Evolutionary conservation across 2,888 invertebrate species (phyloP), one percentile per base, ranked within the genome.

Genomic region (Drosophila melanosoma): DNA sequence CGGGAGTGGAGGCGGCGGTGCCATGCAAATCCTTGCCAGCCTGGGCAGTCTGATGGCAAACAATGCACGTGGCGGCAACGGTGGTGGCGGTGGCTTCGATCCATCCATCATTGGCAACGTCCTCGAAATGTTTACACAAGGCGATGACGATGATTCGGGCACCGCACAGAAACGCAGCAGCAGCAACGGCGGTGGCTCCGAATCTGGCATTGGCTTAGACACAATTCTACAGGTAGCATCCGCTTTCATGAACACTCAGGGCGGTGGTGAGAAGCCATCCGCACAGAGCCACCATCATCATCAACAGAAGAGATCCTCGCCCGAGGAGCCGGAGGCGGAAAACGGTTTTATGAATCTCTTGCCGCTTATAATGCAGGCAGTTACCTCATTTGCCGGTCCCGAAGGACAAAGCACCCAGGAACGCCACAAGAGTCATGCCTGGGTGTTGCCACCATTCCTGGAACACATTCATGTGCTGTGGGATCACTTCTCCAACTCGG

Each of bases 401-500:
- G 95, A 96, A 79, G 94, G 95, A 0, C 92, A 94, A 59, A 94
- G 94, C 71, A 94, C 95, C 0, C 94, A 95, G 38, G 94, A 95
- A 26, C 94, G 94, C 0, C 96, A 96, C 85, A 95, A 95, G 62
- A 95, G 94, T 49, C 97, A 97, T 81, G 95, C 96, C 0, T 95
- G 95, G 91, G 95, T 96, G 81, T 92, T 97, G 74, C 97, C 97
- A 0, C 97, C 96, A 69, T 87, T 96, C 92, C 90, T 95, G 92
- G 96, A 95, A 83, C 94, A 96, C 78, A 91, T 95, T 2, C 97
- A 97, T 91, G 93, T 97, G 2, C 94, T 96, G 86, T 96, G 97
- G 95, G 97, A 97, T 77, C 94, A 96, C 74, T 96, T 97, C 87
- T 94, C 96, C 36, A 96, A 96, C 89, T 97, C 97, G 0, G 97